Evolutionary conservation across 1,140 invertebrate genomes (phyloP).

Genomic region (Drosophila persimilis): DNA sequence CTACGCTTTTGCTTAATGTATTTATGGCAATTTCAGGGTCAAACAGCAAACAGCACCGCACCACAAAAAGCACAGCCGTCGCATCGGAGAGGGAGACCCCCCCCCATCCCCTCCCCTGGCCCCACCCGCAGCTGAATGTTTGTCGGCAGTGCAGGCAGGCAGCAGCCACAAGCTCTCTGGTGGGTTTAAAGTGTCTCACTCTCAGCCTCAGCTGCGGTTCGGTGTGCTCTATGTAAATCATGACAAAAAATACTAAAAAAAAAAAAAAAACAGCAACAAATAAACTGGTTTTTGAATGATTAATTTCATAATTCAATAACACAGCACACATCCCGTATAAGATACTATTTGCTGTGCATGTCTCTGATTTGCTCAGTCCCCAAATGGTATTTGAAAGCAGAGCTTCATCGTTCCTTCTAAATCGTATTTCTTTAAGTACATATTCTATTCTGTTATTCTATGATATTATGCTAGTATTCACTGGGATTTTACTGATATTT

Average conservation of each 20-base stretch:
- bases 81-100: constrained; percentile 21
- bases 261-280: constrained; percentile 4
- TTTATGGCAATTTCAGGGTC: constrained; percentile 79
- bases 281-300: constrained; percentile 73
- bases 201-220: constrained; percentile 43
- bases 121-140: constrained; percentile 66
- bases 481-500: no score
- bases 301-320: constrained; percentile 77
- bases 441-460: no score
- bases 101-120: no score
- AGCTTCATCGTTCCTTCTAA: background rate
- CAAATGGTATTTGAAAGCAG: constrained; percentile 7
- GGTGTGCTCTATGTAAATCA: constrained; percentile 73
- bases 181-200: constrained; percentile 76
- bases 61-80: constrained; percentile 8
- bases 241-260: constrained; percentile 8
- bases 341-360: constrained; percentile 50
- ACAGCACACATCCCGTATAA: constrained; percentile 43
- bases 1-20: constrained; percentile 74
- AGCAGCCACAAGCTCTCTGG: constrained; percentile 36
- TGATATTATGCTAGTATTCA: no score
- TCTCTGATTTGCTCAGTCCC: background rate
- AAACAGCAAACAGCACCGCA: constrained; percentile 27
- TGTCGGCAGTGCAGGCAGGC: constrained; percentile 50
- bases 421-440: no score